These are phyloP conservation scores for Lepisosteus osseus DNA, from an alignment of 2,113 vertebrate species.

Conservation along the genomic window DNA sequence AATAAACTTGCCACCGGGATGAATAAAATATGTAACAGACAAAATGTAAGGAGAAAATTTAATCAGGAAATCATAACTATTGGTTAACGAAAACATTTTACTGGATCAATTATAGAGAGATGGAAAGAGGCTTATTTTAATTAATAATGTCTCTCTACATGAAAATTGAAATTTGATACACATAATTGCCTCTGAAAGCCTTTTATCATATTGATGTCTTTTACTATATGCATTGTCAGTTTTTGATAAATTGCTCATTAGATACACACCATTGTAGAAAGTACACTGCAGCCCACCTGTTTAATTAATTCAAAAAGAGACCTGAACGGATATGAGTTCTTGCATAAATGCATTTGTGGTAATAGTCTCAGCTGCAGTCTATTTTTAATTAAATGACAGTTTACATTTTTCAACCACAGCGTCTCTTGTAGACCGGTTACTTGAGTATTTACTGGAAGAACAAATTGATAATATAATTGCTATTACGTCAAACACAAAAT, in stretches of 20 bases:
- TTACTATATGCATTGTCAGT: constrained; percentile 12
- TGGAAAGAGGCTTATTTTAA: constrained; percentile 32
- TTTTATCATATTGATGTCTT: constrained; percentile 22
- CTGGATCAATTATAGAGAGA: constrained; percentile 43
- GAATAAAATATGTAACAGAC: constrained; percentile 38
- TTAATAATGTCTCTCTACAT: constrained; percentile 35
- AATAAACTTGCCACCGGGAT: constrained; percentile 30
- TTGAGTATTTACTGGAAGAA: too few species aligned
- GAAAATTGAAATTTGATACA: constrained; percentile 4
- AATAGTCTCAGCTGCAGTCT: too few species aligned
- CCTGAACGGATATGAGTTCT: neutral
- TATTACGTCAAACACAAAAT: too few species aligned
- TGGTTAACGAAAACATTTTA: constrained; percentile 3
- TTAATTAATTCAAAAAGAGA: constrained; percentile 6
- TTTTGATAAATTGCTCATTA: constrained; percentile 18
- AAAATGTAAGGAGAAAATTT: constrained; percentile 4
- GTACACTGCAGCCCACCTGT: neutral
- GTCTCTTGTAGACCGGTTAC: too few species aligned
- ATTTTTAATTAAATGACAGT: too few species aligned
- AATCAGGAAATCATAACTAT: constrained; percentile 27
- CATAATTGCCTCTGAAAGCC: constrained; percentile 14
- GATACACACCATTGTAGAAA: neutral
- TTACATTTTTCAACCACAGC: too few species aligned
- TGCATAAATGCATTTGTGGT: too few species aligned
- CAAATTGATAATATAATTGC: too few species aligned